Evolutionary conservation across 2,797 vertebrate genomes (phyloP).

Genomic region (Enteromius unitaeniatus): DNA sequence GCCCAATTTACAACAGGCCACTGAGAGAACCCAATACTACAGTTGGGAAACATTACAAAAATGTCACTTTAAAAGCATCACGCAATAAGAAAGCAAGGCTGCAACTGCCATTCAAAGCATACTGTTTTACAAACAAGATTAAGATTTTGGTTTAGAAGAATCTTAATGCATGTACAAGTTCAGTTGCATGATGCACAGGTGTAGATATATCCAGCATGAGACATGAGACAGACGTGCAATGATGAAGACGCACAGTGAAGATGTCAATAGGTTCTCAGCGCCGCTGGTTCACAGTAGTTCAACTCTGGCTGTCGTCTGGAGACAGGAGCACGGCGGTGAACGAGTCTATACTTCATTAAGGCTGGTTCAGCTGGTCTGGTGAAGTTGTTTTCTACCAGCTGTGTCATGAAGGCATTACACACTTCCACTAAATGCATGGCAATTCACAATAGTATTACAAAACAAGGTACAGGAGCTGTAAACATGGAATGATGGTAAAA

Average conservation of each 20-base stretch:
- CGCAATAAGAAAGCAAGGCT: constrained; percentile 15
- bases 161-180: neutral
- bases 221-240: neutral
- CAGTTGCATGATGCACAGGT: neutral
- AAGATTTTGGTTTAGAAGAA: neutral
- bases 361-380: constrained; percentile 56
- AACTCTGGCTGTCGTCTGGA: constrained; percentile 60
- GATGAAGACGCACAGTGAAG: constrained; percentile 44
- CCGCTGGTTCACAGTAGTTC: constrained; percentile 40
- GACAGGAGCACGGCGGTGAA: constrained; percentile 47
- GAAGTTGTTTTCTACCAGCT: constrained; percentile 41
- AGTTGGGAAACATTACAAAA: constrained; percentile 11
- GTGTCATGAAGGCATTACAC: constrained; percentile 46
- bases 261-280: constrained; percentile 34
- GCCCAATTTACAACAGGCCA: constrained; percentile 29
- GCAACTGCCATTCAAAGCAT: constrained; percentile 25
- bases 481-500: constrained; percentile 59
- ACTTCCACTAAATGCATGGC: constrained; percentile 36
- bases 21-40: constrained; percentile 16
- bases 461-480: constrained; percentile 47
- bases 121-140: neutral
- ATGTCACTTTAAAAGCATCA: constrained; percentile 18
- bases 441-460: constrained; percentile 30
- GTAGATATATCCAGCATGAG: neutral
- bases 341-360: constrained; percentile 64